Evolutionary conservation across 2,888 invertebrate genomes (phyloP).

Genomic region (Cosmia pyralina): DNA sequence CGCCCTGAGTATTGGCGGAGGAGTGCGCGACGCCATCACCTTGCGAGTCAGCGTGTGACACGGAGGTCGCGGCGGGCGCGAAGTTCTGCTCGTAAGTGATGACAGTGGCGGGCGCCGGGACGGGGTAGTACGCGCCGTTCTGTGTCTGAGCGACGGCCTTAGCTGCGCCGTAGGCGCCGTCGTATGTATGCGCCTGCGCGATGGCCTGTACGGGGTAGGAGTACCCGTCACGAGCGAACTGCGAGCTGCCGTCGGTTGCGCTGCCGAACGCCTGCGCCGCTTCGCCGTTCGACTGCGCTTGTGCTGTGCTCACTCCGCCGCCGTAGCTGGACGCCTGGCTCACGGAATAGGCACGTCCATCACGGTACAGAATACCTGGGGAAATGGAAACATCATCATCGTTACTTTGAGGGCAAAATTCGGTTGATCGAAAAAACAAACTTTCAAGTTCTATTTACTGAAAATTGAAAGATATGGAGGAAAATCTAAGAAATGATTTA

Average conservation of each 20-base stretch:
- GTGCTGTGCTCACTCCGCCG: slow-evolving; percentile 74
- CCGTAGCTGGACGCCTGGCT: slow-evolving; percentile 78
- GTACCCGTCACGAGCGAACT: slow-evolving; percentile 71
- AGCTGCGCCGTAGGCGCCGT: slow-evolving; percentile 55
- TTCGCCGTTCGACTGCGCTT: slow-evolving; percentile 74
- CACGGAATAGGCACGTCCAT: slow-evolving; percentile 79
- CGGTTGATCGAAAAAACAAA: background rate
- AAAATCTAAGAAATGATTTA: background rate
- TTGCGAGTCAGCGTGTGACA: slow-evolving; percentile 74
- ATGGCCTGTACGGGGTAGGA: slow-evolving; percentile 75
- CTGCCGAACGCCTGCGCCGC: slow-evolving; percentile 65
- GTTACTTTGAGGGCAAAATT: background rate
- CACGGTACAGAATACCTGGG: slow-evolving; percentile 79
- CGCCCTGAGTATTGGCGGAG: slow-evolving; percentile 74
- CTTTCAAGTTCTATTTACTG: background rate
- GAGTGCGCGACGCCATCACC: slow-evolving; percentile 78
- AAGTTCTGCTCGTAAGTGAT: slow-evolving; percentile 83
- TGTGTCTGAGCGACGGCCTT: slow-evolving; percentile 65
- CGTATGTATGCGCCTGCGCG: slow-evolving; percentile 66
- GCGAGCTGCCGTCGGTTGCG: slow-evolving; percentile 51
- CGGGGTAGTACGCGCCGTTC: slow-evolving; percentile 74
- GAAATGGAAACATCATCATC: slow-evolving; percentile 19
- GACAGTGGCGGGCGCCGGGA: slow-evolving; percentile 80
- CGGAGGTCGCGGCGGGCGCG: slow-evolving; percentile 67
- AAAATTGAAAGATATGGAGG: background rate